phyloP scores from a whole-genome alignment of 2,888 invertebrate genomes.

The Autographa gamma region DNA sequence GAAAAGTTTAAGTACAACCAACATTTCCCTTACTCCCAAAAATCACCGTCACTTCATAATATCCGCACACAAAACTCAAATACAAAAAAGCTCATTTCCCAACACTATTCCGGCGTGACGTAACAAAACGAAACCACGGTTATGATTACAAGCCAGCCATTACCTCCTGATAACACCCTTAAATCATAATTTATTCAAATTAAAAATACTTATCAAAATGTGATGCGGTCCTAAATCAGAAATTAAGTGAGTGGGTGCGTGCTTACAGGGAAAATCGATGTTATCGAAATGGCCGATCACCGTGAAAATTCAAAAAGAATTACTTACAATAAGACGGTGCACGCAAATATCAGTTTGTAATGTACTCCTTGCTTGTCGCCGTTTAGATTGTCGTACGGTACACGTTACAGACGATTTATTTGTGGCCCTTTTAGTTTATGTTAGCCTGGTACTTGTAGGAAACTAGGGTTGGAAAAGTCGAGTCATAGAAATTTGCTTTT shows the following conservation, averaged over 20 bases:
- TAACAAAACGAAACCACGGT: slow-evolving; percentile 77
- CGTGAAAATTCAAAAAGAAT: slow-evolving; percentile 84
- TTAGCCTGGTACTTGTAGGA: background rate
- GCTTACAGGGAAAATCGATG: slow-evolving; percentile 77
- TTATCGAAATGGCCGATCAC: slow-evolving; percentile 80
- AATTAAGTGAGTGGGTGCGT: slow-evolving; percentile 88
- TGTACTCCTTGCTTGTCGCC: slow-evolving; percentile 23
- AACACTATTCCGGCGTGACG: slow-evolving; percentile 46
- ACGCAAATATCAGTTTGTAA: slow-evolving; percentile 85
- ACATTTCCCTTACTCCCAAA: background rate
- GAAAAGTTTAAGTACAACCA: no score
- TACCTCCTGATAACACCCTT: slow-evolving; percentile 84
- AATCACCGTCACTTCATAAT: background rate
- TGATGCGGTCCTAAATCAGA: slow-evolving; percentile 88
- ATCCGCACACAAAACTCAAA: slow-evolving; percentile 1
- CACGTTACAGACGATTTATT: slow-evolving; percentile 4
- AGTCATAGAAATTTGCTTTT: no score
- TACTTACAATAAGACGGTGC: slow-evolving; percentile 65
- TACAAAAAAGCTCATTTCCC: slow-evolving; percentile 40
- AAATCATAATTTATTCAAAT: slow-evolving; percentile 89
- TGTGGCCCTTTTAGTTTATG: background rate
- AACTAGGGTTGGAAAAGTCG: background rate
- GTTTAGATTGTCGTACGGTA: background rate
- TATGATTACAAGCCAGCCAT: slow-evolving; percentile 81
- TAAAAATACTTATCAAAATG: slow-evolving; percentile 89